These are phyloP conservation scores for Sinocyclocheilus anshuiensis DNA, from an alignment of 2,113 vertebrate species.

Conservation along the genomic window DNA sequence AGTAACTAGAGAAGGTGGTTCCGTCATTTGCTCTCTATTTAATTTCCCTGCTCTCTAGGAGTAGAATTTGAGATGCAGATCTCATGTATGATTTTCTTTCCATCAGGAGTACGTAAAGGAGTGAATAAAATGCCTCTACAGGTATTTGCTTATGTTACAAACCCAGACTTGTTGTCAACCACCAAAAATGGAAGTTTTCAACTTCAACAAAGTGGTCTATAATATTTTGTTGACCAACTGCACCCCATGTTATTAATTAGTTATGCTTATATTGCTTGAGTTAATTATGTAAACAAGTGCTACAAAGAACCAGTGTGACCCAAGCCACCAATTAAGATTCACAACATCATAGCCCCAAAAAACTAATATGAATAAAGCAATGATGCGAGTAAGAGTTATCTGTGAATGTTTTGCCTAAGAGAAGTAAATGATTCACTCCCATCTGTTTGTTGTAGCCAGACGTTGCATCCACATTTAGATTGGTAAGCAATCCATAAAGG, in stretches of 20 bases:
- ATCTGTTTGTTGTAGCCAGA: conserved; percentile 14
- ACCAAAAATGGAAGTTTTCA: background rate
- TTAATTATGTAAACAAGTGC: conserved; percentile 1
- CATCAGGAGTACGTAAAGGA: background rate
- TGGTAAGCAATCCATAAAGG: conserved; percentile 39
- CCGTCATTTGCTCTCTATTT: background rate
- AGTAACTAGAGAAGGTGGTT: too few species aligned
- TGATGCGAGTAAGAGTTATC: background rate
- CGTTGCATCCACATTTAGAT: conserved; percentile 45
- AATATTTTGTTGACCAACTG: background rate
- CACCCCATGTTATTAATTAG: background rate
- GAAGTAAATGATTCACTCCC: conserved; percentile 13
- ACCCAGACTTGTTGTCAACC: background rate
- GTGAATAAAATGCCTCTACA: background rate
- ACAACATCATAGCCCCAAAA: background rate
- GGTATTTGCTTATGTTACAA: background rate
- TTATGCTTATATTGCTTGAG: background rate
- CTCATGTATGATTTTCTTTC: background rate
- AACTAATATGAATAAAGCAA: background rate
- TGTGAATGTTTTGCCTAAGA: conserved; percentile 12
- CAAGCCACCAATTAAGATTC: background rate
- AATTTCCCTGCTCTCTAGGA: background rate
- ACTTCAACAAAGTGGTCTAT: background rate
- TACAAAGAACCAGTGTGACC: background rate
- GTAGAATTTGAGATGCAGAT: background rate